These are phyloP conservation scores for Hormaphis cornu DNA, from an alignment of 1,140 invertebrate species.

Conservation along the genomic window DNA sequence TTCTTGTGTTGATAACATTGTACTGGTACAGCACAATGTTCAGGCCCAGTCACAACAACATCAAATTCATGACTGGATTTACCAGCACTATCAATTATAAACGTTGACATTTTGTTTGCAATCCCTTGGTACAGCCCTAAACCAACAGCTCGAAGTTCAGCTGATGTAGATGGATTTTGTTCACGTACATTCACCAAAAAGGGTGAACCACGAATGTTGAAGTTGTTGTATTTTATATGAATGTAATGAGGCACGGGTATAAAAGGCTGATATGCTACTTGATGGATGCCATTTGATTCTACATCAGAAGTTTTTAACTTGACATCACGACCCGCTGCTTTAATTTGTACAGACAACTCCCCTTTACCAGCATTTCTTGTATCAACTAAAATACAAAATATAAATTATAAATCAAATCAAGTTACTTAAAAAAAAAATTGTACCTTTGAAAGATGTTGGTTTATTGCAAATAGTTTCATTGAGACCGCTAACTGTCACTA, in stretches of 20 bases:
- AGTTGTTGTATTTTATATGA: constrained; percentile 65
- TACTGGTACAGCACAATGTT: constrained; percentile 81
- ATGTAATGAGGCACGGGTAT: constrained; percentile 72
- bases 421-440: too few relatives aligned
- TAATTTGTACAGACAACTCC: constrained; percentile 64
- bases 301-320: constrained; percentile 66
- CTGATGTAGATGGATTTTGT: constrained; percentile 52
- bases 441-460: constrained; percentile 67
- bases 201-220: constrained; percentile 51
- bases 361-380: constrained; percentile 66
- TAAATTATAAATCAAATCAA: constrained; percentile 30
- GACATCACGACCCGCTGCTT: constrained; percentile 67
- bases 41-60: constrained; percentile 77
- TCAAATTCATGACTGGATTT: constrained; percentile 79
- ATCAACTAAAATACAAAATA: constrained; percentile 46
- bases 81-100: constrained; percentile 80
- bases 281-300: constrained; percentile 57
- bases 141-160: constrained; percentile 68
- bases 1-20: constrained; percentile 92
- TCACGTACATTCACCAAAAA: constrained; percentile 48
- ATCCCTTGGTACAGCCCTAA: constrained; percentile 72
- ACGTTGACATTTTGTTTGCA: constrained; percentile 68
- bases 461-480: constrained; percentile 72
- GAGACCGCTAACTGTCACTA: constrained; percentile 67
- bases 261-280: constrained; percentile 77